phyloP scores from a whole-genome alignment of 2,113 vertebrate genomes.

The Carassius auratus region DNA sequence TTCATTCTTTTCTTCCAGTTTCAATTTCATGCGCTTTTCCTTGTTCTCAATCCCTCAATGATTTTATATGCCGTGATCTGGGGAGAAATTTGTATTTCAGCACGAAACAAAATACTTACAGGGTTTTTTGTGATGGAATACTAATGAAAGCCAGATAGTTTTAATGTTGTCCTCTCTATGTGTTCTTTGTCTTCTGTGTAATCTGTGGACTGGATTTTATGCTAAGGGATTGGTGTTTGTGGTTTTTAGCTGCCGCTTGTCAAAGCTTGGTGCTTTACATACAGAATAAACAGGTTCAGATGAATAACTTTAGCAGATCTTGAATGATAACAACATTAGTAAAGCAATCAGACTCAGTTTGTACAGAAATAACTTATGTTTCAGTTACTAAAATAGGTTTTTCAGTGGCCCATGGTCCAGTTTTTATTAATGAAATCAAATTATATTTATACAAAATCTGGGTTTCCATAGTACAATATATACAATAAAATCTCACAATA shows the following conservation, averaged over 20 bases:
- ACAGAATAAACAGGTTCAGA: not conserved
- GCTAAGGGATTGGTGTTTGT: slow-evolving; percentile 6
- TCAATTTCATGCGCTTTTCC: slow-evolving; percentile 3
- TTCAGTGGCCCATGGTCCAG: no score
- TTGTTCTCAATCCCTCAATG: not conserved
- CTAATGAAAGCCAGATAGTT: not conserved
- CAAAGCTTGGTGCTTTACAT: not conserved
- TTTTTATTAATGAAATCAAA: no score
- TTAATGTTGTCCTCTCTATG: not conserved
- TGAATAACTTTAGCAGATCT: no score
- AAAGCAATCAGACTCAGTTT: no score
- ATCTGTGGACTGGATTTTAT: slow-evolving; percentile 4
- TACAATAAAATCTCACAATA: no score
- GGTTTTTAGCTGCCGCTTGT: not conserved
- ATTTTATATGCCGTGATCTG: not conserved
- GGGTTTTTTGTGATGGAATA: not conserved
- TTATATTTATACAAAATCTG: no score
- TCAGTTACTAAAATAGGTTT: no score
- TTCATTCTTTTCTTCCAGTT: slow-evolving; percentile 32
- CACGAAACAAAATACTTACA: not conserved
- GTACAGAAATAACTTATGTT: no score
- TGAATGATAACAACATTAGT: no score
- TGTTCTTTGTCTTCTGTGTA: not conserved
- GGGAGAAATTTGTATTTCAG: not conserved
- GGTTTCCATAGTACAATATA: no score